Evolutionary conservation across 1,140 invertebrate genomes (phyloP).

Genomic region (Sinonovacula constricta): DNA sequence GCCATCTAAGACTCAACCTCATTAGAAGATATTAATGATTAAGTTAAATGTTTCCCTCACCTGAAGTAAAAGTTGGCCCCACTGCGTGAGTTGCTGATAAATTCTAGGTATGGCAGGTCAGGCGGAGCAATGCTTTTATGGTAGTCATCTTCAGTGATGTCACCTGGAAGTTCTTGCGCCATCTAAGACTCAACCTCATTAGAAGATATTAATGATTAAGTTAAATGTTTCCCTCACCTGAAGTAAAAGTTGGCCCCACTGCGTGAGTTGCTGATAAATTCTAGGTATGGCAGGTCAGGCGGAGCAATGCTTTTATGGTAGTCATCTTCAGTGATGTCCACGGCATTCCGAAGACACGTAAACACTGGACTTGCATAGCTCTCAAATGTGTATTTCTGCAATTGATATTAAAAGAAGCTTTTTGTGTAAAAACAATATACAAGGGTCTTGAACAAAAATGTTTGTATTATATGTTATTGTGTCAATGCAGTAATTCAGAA

Average conservation of each 20-base stretch:
- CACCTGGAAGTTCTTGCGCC: too few relatives aligned
- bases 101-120: constrained; percentile 38
- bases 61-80: constrained; percentile 47
- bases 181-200: too few relatives aligned
- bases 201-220: too few relatives aligned
- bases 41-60: too few relatives aligned
- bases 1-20: too few relatives aligned
- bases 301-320: constrained; percentile 20
- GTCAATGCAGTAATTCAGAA: too few relatives aligned
- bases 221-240: too few relatives aligned
- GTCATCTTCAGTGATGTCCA: constrained; percentile 29
- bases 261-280: constrained; percentile 44
- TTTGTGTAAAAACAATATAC: background rate
- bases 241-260: constrained; percentile 49
- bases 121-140: constrained; percentile 13
- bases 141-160: constrained; percentile 30
- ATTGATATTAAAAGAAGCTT: background rate
- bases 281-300: constrained; percentile 28
- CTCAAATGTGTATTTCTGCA: constrained; percentile 23
- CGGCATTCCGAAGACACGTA: constrained; percentile 25
- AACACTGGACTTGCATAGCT: constrained; percentile 51
- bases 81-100: constrained; percentile 45
- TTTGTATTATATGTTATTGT: too few relatives aligned
- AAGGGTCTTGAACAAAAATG: too few relatives aligned
- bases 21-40: too few relatives aligned